Evolutionary conservation across 2,797 vertebrate genomes (phyloP).

Genomic region (Halcyon badia): DNA sequence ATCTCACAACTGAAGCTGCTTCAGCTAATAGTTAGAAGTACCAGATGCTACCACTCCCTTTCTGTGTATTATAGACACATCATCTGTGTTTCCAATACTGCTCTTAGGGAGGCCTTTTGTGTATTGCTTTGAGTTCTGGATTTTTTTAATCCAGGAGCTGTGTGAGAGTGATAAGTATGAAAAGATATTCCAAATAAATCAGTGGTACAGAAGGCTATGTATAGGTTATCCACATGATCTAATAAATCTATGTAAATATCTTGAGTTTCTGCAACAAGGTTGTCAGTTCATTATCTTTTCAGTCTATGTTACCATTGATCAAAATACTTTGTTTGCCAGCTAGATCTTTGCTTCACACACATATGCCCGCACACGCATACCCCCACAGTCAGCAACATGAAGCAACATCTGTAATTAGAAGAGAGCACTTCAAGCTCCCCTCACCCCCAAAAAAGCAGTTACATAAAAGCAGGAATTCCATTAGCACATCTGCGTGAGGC

Average conservation of each 20-base stretch:
- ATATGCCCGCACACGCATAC: accelerated
- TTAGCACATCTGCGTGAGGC: not conserved
- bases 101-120: not conserved
- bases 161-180: not conserved
- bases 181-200: not conserved
- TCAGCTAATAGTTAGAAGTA: not conserved
- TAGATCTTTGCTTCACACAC: not conserved
- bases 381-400: not conserved
- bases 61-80: not conserved
- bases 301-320: not conserved
- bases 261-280: not conserved
- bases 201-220: not conserved
- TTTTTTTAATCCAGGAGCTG: not conserved
- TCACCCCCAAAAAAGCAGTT: not conserved
- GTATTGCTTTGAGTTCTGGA: not conserved
- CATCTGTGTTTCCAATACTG: not conserved
- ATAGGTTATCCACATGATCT: not conserved
- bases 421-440: not conserved
- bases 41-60: not conserved
- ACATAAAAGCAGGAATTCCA: not conserved
- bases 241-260: not conserved
- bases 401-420: not conserved
- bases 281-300: not conserved
- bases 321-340: not conserved
- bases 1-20: not conserved